A percentile compares a stretch with the other conserved stretches of the same genome.
Conservation (phyloP, 92 coral and sea anemone genomes). For the Phymanthus crucifer region DNA sequence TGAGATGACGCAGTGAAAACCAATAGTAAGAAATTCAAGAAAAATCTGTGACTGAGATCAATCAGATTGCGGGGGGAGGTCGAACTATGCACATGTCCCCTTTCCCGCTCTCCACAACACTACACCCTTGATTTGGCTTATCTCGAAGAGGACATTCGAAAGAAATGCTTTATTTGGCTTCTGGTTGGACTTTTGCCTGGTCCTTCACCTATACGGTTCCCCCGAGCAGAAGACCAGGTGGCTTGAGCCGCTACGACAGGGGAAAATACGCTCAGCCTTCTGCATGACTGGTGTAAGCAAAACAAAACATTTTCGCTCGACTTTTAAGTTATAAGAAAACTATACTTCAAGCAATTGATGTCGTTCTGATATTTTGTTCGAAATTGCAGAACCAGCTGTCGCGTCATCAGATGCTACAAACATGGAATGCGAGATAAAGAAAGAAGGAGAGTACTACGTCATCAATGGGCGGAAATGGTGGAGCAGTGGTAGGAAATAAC, state of each 20-base stretch:
- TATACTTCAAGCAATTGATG: no score
- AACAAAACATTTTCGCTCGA: neutral
- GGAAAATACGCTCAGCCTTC: constrained; percentile 91
- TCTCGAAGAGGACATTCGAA: no score
- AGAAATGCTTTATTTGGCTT: no score
- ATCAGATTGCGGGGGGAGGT: no score
- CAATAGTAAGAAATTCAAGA: no score
- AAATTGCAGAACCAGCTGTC: constrained; percentile 79
- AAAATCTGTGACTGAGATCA: no score
- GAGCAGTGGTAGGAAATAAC: constrained; percentile 78
- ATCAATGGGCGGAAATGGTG: constrained; percentile 96
- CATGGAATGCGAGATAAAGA: constrained; percentile 87
- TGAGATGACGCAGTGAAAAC: no score
- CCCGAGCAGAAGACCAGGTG: constrained; percentile 86
- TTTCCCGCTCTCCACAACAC: no score
- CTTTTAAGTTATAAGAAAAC: no score
- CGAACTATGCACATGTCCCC: no score
- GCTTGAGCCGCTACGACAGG: constrained; percentile 89
- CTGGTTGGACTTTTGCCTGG: constrained; percentile 31
- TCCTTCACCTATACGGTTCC: constrained; percentile 88
- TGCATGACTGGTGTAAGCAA: constrained; percentile 94
- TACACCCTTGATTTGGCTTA: no score
- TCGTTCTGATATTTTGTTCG: neutral
- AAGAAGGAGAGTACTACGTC: constrained; percentile 65
- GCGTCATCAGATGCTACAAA: constrained; percentile 99